A percentile compares a stretch with the other conserved stretches of the same genome.
Evolutionary conservation across 2,888 invertebrate genomes (phyloP).

Genomic region (Cremastinae sp.): DNA sequence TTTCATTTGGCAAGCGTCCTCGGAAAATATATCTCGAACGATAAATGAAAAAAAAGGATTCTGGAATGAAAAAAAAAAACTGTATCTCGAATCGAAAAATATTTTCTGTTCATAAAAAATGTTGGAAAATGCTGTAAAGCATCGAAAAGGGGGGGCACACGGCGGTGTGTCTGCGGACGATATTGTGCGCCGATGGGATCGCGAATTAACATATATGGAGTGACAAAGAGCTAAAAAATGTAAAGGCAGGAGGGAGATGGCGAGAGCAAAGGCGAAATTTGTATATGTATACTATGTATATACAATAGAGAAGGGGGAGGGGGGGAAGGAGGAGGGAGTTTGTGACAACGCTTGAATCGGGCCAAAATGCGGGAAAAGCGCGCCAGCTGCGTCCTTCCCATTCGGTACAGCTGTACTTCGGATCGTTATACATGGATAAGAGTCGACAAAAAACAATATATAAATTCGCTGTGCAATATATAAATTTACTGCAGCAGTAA

Average conservation of each 20-base stretch:
- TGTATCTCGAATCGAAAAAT: too few species aligned
- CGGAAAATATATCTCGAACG: too few species aligned
- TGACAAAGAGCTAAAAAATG: neutral
- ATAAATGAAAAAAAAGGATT: neutral
- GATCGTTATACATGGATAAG: too few species aligned
- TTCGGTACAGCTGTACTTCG: slow-evolving; percentile 28
- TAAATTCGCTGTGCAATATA: slow-evolving; percentile 8
- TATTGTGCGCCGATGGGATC: neutral
- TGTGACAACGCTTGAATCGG: slow-evolving; percentile 30
- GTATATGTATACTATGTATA: too few species aligned
- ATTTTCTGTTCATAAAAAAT: too few species aligned
- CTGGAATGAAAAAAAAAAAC: neutral
- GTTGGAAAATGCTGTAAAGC: too few species aligned
- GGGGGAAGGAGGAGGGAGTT: slow-evolving; percentile 22
- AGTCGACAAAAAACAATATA: too few species aligned
- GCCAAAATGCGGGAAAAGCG: slow-evolving; percentile 48
- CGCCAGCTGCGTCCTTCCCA: slow-evolving; percentile 55
- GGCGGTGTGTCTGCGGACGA: too few species aligned
- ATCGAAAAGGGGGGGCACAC: too few species aligned
- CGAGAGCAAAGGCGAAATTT: neutral
- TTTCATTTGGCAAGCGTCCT: too few species aligned
- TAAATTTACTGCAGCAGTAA: neutral
- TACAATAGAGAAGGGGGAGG: neutral
- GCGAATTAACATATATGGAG: neutral
- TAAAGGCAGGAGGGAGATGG: neutral